Evolutionary conservation across 2,797 vertebrate genomes (phyloP).

Genomic region (Prionace glauca): DNA sequence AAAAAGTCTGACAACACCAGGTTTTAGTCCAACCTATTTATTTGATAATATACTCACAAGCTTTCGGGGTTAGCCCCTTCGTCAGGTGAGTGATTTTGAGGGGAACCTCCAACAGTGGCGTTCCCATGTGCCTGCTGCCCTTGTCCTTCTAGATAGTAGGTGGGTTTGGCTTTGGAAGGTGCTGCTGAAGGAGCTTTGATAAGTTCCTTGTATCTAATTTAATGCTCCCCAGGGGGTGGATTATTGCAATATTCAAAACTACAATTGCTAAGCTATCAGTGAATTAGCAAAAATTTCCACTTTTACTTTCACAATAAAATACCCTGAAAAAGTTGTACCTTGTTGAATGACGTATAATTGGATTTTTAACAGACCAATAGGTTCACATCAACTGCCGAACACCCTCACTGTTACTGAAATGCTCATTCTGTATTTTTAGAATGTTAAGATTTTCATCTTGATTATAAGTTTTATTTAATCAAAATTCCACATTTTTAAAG

Average conservation of each 20-base stretch:
- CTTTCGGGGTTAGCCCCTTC: no score
- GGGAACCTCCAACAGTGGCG: no score
- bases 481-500: neutral
- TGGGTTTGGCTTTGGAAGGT: no score
- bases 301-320: neutral
- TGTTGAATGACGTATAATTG: neutral
- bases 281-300: neutral
- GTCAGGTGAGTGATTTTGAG: no score
- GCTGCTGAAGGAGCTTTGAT: no score
- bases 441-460: neutral
- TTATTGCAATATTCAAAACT: neutral
- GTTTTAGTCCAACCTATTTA: no score
- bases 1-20: no score
- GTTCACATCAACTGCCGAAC: neutral
- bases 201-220: no score
- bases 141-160: no score
- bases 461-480: neutral
- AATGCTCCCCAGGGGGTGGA: neutral
- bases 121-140: no score
- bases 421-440: neutral
- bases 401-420: neutral
- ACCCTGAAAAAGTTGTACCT: neutral
- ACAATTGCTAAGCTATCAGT: neutral
- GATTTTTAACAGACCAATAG: neutral
- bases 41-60: no score